phyloP scores from a whole-genome alignment of 2,797 vertebrate species.

The Mormyrops boulengeri region DNA sequence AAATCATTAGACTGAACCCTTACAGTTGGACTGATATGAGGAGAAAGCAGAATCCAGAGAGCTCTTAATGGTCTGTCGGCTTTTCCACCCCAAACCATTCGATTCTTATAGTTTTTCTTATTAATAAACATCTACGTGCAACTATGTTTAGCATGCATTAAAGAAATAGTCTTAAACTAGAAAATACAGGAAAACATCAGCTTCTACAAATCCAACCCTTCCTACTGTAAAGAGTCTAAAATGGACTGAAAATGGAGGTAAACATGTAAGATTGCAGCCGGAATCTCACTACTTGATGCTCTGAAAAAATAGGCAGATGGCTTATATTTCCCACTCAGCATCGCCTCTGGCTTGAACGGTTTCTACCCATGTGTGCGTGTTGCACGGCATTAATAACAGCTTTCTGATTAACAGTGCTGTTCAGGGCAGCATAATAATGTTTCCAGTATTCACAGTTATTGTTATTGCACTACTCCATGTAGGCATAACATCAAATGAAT shows the following conservation, averaged over 20 bases:
- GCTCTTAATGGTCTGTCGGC: constrained; percentile 48
- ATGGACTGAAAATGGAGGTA: background rate
- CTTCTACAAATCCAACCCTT: background rate
- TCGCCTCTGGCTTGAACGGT: background rate
- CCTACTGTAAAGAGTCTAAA: background rate
- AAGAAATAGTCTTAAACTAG: background rate
- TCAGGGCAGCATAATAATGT: background rate
- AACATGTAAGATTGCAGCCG: background rate
- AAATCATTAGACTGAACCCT: background rate
- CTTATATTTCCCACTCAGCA: background rate
- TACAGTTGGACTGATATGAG: background rate
- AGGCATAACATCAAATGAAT: background rate
- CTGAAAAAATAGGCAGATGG: background rate
- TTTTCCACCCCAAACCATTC: background rate
- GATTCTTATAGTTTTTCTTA: background rate
- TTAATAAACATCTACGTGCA: background rate
- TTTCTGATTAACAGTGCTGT: background rate
- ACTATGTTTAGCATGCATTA: background rate
- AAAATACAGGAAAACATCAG: background rate
- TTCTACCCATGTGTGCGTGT: background rate
- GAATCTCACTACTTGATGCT: background rate
- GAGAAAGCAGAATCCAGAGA: constrained; percentile 24
- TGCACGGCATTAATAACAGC: background rate
- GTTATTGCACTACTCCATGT: background rate
- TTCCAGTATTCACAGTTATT: background rate